Evolutionary conservation across 2,113 vertebrate genomes (phyloP), one percentile per base, ranked within the genome.

Genomic region (mouse (Mus musculus)): DNA sequence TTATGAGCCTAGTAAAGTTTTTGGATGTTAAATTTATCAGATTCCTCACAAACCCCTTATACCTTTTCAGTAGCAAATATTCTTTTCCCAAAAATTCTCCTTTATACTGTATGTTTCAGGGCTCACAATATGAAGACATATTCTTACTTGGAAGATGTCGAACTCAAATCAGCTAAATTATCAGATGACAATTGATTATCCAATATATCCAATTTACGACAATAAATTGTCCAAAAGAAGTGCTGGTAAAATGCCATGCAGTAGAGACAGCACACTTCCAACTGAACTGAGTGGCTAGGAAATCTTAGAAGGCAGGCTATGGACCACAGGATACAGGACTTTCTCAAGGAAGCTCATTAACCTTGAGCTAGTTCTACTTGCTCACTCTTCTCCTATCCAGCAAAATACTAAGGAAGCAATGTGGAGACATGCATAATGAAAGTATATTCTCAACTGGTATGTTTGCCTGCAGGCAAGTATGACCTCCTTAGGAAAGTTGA

Each of bases 391-490:
- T 75, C 78, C 89, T 54, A 91, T 75, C n/a, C 16, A 80, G 20
- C 8, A 90, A 95, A 94, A 90, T 84, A 76, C 75, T 80, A 96
- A 93, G 59, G 75, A 95, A 92, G 84, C 36, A 92, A 76, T 90
- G 33, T 85, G 28, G 42, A 92, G 33, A 89, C 39, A 81, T 14
- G 12, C 9, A 85, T 90, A 93, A 95, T 85, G 67, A 95, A 93
- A 90, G 65, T 19, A 93, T 93, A 91, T 89, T 95, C 87, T 96
- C 63, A 95, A 87, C 69, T 94, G 73, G 36, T 87, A 96, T 89
- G 36, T 84, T 76, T 96, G 52, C 88, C 73, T 91, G 65, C 49
- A 96, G 88, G 63, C 92, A 95, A 63, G 54, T 92, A 80, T 86
- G 81, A 92, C 71, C 90, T 95, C 39, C 59, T 89, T 88, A 91